Evolutionary conservation across 2,888 invertebrate genomes (phyloP), one percentile per base, ranked within the genome.

Genomic region (Dryocosmus kuriphilus): DNA sequence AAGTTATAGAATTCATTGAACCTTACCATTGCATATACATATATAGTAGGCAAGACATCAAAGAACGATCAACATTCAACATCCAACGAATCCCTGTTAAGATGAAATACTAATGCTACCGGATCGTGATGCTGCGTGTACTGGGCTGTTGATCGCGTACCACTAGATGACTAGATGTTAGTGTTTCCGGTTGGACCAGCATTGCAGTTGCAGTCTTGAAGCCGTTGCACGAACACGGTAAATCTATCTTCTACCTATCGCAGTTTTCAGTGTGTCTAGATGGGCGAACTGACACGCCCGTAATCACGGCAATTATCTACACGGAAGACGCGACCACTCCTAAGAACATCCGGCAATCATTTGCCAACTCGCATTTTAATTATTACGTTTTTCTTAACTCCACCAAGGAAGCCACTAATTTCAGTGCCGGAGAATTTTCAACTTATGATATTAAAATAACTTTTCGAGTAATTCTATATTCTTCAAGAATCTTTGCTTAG

Each of bases 251-350:
- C 71, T 51, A 27, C 51, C 71, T 80, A 80, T 78, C 71, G 71
- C 71, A 71, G n/a, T 71, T 71, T 71, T 51, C 51, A 30, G 71
- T 71, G 77, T 81, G 76, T 80, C 85, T 85, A 85, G 85, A 84
- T 79, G 78, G 80, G 80, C 85, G 81, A 84, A 81, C 85, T 80
- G 86, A 82, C 86, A 85, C 86, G 86, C 83, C 84, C 85, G 84
- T 86, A 86, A 85, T 86, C 86, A 84, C 83, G 81, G 85, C 86
- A 86, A 86, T 86, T 86, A 86, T 80, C 41, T 75, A 75, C 77
- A 77, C 77, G 77, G 67, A 77, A 74, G 73, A 71, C 77, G 55
- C 38, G 63, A 77, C 75, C 75, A 75, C 77, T 62, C 77, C 75
- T 75, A 55, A 41, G 62, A 46, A 27, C 74, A 51, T 62, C 77